These are phyloP conservation scores for Zonitis immaculata DNA, from an alignment of 2,888 invertebrate genomes.

Conservation along the genomic window DNA sequence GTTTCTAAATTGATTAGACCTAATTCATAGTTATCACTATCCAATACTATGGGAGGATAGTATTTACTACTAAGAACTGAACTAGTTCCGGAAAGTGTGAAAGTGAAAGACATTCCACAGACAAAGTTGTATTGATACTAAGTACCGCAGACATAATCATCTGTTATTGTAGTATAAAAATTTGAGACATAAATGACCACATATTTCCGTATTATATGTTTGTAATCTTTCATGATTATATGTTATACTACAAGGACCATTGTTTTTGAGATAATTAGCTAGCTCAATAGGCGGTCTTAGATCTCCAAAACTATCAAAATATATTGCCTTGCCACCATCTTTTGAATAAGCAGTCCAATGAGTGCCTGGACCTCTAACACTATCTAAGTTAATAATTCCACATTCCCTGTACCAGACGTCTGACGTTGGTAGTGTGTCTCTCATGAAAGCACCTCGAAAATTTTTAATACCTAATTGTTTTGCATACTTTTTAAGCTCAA, in stretches of 20 bases:
- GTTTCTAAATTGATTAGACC: conserved; percentile 23
- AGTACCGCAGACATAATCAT: neutral
- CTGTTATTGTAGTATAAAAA: conserved; percentile 17
- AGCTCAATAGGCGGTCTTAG: conserved; percentile 12
- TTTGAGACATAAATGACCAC: conserved; percentile 14
- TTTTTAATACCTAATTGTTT: conserved; percentile 25
- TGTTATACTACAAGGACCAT: neutral
- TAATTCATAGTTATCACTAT: conserved; percentile 20
- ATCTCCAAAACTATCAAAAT: conserved; percentile 16
- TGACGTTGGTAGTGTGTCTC: conserved; percentile 40
- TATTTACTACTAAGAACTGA: conserved; percentile 20
- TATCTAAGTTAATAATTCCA: conserved; percentile 33
- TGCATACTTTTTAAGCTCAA: conserved; percentile 32
- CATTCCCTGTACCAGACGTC: conserved; percentile 26
- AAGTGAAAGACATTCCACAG: conserved; percentile 16
- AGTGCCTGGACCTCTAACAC: conserved; percentile 7
- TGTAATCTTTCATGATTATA: conserved; percentile 11
- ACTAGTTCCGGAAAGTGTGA: conserved; percentile 22
- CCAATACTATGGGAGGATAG: conserved; percentile 21
- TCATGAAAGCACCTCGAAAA: conserved; percentile 40
- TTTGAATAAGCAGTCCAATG: conserved; percentile 19
- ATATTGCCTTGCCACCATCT: conserved; percentile 3
- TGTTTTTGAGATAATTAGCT: conserved; percentile 7
- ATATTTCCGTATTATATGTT: conserved; percentile 4
- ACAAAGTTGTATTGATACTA: conserved; percentile 17